Base-by-base conservation (phyloP, 2,797 vertebrate genomes). In the Synanceia verrucosa region DNA sequence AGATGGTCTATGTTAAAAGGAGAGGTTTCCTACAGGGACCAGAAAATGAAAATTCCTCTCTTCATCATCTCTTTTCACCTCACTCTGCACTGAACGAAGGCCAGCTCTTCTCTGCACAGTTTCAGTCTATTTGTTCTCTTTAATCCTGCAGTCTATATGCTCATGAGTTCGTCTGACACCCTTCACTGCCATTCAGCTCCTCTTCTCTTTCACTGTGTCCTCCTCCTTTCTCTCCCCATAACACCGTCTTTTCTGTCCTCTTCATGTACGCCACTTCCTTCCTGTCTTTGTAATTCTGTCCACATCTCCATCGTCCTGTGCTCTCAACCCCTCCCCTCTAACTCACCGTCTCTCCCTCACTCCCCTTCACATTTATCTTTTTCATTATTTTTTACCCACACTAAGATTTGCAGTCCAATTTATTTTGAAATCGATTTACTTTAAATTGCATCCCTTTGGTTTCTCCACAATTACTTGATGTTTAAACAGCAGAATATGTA, bases 371-470 rank as follows among this genome's bases (percentile, higher is more conserved):
- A 29, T 76, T 73, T 13, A 58, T 62, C 24, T 29, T 41, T 65
- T 61, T 39, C 41, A 44, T 61, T 66, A 56, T 73, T 85, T 41
- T 72, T 76, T 69, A 73, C 28, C 29, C 47, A 1, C 59, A 18
- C 36, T n/a, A 59, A 57, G 43, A 68, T 81, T 76, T 81, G 48
- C 65, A 14, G 12, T 55, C 24, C 53, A 72, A 75, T 76, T 70
- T 74, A 53, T 65, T 78, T 53, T 14, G 18, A n/a, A 63, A 83
- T 84, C 10, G 19, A 72, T 79, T 65, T 1, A 9, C 41, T 65
- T 65, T 46, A 65, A 70, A 69, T 67, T 43, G 28, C 19, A 57
- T 74, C 39, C 60, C 43, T 65, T 56, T 33, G 16, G 14, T 61
- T 43, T 50, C 58, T 67, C n/a, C n/a, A 26, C 47, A 52, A 53